phyloP scores from a whole-genome alignment of 2,888 invertebrate genomes.

The Carterocephalus palaemon region DNA sequence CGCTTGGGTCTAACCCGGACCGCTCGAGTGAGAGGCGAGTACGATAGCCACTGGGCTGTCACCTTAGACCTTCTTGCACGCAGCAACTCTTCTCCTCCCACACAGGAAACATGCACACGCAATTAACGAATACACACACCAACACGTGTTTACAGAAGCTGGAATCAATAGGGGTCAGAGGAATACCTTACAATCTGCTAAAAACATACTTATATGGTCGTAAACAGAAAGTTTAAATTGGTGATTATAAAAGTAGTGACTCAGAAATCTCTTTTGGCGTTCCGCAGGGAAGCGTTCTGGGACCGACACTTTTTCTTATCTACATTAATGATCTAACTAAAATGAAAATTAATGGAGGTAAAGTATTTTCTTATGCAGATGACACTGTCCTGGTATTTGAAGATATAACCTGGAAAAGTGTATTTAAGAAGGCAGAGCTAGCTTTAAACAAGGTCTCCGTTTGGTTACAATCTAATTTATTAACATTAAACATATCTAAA shows the following conservation, averaged over 20 bases:
- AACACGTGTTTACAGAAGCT: too few species aligned
- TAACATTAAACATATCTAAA: slow-evolving; percentile 2
- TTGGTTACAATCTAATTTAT: slow-evolving; percentile 2
- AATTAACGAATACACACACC: too few species aligned
- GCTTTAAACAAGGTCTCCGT: background rate
- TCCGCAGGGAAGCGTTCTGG: background rate
- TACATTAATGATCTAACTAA: background rate
- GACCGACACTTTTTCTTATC: background rate
- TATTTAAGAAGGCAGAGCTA: background rate
- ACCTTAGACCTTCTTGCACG: too few species aligned
- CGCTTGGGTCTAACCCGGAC: too few species aligned
- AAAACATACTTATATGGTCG: background rate
- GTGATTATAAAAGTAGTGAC: background rate
- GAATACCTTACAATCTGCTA: background rate
- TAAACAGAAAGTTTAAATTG: background rate
- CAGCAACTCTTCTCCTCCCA: too few species aligned
- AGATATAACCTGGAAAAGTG: background rate
- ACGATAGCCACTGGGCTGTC: too few species aligned
- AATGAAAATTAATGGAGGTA: background rate
- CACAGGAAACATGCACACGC: too few species aligned
- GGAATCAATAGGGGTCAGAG: background rate
- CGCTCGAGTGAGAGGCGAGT: too few species aligned
- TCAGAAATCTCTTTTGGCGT: background rate
- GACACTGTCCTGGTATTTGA: background rate
- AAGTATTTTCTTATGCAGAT: background rate